Base-by-base conservation (phyloP, 1,140 invertebrate species). In the Platyscapa corneri region DNA sequence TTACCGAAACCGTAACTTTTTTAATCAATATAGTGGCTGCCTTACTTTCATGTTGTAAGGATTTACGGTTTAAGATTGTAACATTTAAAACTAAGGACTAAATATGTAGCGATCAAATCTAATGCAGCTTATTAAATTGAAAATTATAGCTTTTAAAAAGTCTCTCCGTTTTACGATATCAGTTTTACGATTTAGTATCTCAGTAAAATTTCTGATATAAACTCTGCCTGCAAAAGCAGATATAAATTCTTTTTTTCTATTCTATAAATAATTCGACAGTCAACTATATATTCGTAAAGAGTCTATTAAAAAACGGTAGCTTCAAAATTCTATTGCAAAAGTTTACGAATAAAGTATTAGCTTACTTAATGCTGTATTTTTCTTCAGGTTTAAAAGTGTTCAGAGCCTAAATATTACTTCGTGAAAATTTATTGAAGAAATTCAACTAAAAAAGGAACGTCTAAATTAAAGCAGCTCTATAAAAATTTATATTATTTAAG, bases 241-340 rank as follows among this genome's bases (percentile, higher is more conserved):
- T 23, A 60, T 5, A 60, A 60, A 27, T 42, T 42, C 1, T 42
- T 42, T 39, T n/a, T 32, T 27, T 23, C 67, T n/a, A n/a, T 42
- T 32, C 27, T 18, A 42, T 42, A 74, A 42, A 74, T 74, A 74
- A 74, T 74, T 42, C 70, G 23, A 74, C 20, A 14, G 23, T 42
- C 1, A 39, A 39, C 16, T 27, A 74, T 74, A 37, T 42, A 74
- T 27, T 42, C 37, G 6, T 74, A 74, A 72, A 37, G 70, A 42
- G 70, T 39, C 70, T 42, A 74, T 74, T 39, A 74, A 74, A 42
- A 74, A 20, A 74, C n/a, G 6, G 37, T 74, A n/a, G 18, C 70
- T 74, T 74, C 42, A 74, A 74, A 74, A 74, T 74, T 74, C 70
- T n/a, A 27, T 12, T n/a, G 5, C 3, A 8, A 74, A 42, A 74